Evolutionary conservation across 2,113 vertebrate genomes (phyloP), one percentile per base, ranked within the genome.

Genomic region (Peucedramus taeniatus): DNA sequence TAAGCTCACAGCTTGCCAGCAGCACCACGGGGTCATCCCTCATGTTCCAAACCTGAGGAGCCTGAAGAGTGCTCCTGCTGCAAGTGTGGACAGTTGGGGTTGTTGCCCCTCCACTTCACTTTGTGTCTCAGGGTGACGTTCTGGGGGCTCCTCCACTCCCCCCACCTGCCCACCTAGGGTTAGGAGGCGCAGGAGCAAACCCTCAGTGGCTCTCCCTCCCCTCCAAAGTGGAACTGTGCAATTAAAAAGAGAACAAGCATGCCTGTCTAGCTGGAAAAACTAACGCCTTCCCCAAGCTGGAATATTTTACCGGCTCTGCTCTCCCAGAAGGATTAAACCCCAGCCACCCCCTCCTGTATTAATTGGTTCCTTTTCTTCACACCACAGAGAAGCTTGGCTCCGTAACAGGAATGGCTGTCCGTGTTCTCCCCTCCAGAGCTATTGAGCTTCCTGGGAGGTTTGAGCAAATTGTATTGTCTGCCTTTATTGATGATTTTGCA

Each of bases 401-500:
- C 3, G 0, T 26, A 77, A 50, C 56, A n/a, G 66, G 40, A 31
- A 60, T 87, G 84, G 78, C 75, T 80, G 70, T 87, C 74, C 19
- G 0, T n/a, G 59, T 82, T 89, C 69, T 65, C 78, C 77, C 72
- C 66, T 80, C 37, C 16, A 6, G 87, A 95, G 81, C 79, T 31
- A 16, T 31, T 45, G 63, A 76, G 83, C 81, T 93, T 89, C 94
- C 92, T 51, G 86, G 84, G 77, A 93, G 87, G 64, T 37, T 83
- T 64, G 68, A 54, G 42, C 31, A 75, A 47, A 69, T 87, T n/a
- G 61, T 77, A 8, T 88, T 75, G 86, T 95, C 87, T 70, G 90
- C 70, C 78, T 83, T 92, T 94, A 93, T 75, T 76, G 92, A 96
- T 93, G 75, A 57, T 77, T 68, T 93, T 65, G 80, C 94, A 74